Percentiles rank a stretch among this genome's conserved stretches.
These are phyloP conservation scores for Brachyptera risi DNA, from an alignment of 2,888 invertebrate species.

Conservation along the genomic window DNA sequence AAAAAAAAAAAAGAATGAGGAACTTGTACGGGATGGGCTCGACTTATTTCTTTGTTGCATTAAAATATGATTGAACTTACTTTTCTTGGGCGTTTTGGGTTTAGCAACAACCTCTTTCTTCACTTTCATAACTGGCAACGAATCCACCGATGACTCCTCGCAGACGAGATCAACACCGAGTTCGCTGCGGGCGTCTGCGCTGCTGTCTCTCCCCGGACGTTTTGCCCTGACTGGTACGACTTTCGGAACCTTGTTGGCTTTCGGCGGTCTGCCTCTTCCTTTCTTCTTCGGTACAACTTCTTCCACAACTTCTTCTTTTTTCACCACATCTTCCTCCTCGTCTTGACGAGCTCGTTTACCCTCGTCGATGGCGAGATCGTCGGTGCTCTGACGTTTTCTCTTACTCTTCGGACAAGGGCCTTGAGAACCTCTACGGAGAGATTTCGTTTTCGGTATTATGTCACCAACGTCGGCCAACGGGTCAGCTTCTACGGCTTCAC, in stretches of 20 bases:
- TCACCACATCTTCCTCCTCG: background rate
- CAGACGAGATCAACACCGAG: slow-evolving; percentile 11
- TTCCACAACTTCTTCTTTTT: slow-evolving; percentile 20
- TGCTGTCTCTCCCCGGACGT: slow-evolving; percentile 12
- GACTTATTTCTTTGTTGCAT: too few species aligned
- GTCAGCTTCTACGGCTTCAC: slow-evolving; percentile 10
- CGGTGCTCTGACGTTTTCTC: background rate
- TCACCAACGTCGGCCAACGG: slow-evolving; percentile 20
- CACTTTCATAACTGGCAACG: background rate
- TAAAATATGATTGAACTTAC: slow-evolving; percentile 2
- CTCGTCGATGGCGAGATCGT: background rate
- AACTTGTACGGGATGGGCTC: too few species aligned
- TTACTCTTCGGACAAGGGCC: background rate
- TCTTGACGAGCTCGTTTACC: slow-evolving; percentile 9
- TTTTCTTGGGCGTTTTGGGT: slow-evolving; percentile 1
- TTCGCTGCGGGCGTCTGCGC: slow-evolving; percentile 22
- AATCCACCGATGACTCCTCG: slow-evolving; percentile 3
- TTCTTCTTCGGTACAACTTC: slow-evolving; percentile 16
- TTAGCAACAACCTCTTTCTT: background rate
- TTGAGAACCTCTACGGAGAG: background rate
- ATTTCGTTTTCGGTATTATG: background rate
- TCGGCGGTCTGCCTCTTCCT: slow-evolving; percentile 4
- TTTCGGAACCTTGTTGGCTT: background rate
- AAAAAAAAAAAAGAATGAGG: too few species aligned
- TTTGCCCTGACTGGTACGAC: background rate